Evolutionary conservation across 2,797 vertebrate genomes (phyloP).

Genomic region (Rhabdomys pumilio): DNA sequence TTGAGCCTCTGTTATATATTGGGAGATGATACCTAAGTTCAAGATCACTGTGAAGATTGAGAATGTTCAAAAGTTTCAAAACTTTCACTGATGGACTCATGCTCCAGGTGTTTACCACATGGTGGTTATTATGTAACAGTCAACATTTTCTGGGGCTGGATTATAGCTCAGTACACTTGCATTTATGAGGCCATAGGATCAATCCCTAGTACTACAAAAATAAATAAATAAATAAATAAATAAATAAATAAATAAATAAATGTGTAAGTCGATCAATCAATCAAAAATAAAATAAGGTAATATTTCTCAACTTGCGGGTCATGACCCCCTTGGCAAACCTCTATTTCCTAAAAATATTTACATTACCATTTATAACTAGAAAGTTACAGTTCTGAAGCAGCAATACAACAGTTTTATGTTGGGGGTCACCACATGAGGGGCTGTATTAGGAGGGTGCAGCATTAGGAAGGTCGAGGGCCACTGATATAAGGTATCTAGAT

Average conservation of each 20-base stretch:
- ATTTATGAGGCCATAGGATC: not conserved
- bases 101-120: not conserved
- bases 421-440: not conserved
- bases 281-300: not conserved
- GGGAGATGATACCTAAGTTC: not conserved
- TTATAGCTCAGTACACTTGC: not conserved
- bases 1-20: not conserved
- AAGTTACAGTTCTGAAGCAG: not conserved
- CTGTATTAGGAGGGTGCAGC: not conserved
- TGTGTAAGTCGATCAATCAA: not conserved
- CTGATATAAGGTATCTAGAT: not conserved
- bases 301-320: not conserved
- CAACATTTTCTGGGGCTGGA: not conserved
- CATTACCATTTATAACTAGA: not conserved
- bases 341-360: not conserved
- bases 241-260: not conserved
- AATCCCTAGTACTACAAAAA: not conserved
- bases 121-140: slow-evolving; percentile 10
- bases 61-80: slow-evolving; percentile 39
- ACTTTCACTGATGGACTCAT: not conserved
- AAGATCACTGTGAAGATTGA: not conserved
- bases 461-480: not conserved
- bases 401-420: not conserved
- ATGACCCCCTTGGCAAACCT: not conserved
- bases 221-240: not conserved